Conservation (phyloP, 2,888 invertebrate genomes). For the Eristalinus sepulchralis region DNA sequence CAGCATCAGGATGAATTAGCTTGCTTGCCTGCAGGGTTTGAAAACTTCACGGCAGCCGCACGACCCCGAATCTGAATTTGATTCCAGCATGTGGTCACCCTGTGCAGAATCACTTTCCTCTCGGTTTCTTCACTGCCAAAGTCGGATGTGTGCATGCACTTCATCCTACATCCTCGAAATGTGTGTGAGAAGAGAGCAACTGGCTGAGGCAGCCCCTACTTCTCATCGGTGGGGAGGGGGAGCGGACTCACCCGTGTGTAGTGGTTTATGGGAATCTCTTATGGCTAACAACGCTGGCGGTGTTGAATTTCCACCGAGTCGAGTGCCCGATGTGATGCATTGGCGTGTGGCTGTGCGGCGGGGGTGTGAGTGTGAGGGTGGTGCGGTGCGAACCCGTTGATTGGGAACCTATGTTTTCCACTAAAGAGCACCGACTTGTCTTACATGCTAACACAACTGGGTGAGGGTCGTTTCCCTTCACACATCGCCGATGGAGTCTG, state of each 20-base stretch:
- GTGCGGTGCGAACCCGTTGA: slow-evolving; percentile 4
- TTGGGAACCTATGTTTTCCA: slow-evolving; percentile 45
- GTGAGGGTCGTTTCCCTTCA: neutral
- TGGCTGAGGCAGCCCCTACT: no score
- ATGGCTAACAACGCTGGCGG: slow-evolving; percentile 1
- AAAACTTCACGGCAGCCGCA: neutral
- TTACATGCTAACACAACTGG: neutral
- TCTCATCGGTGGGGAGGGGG: no score
- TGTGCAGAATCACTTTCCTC: neutral
- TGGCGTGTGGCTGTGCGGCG: slow-evolving; percentile 5
- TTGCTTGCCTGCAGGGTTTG: neutral
- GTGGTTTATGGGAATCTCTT: neutral
- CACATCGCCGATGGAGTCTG: neutral
- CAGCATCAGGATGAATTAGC: neutral
- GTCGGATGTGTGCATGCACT: neutral
- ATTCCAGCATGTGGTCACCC: neutral
- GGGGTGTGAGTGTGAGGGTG: neutral
- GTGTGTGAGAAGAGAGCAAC: no score
- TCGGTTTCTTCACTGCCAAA: neutral
- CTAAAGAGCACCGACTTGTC: slow-evolving; percentile 20
- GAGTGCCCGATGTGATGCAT: slow-evolving; percentile 6
- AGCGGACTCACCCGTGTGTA: neutral
- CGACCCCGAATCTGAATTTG: neutral
- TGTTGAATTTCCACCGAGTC: slow-evolving; percentile 29
- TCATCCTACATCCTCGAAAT: no score